phyloP scores from a whole-genome alignment of 2,888 invertebrate genomes.

The Calliopum simillimum region DNA sequence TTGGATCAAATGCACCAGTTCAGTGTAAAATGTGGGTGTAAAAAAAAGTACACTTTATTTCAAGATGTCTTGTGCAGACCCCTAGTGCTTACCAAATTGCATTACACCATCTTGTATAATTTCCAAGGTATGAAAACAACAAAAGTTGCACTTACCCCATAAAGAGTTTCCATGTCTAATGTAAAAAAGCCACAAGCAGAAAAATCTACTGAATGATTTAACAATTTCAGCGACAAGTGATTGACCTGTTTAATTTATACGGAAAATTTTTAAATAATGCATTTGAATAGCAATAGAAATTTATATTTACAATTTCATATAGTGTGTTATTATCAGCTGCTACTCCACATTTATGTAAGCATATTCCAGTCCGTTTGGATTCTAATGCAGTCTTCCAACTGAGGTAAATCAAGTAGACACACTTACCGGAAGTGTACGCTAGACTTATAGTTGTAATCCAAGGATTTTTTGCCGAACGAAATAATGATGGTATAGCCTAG shows the following conservation, averaged over 20 bases:
- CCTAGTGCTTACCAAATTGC: no score
- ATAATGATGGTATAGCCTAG: constrained; percentile 61
- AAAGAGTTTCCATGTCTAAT: constrained; percentile 67
- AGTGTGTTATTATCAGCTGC: constrained; percentile 64
- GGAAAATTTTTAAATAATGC: not conserved
- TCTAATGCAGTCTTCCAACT: constrained; percentile 67
- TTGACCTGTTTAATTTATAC: constrained; percentile 59
- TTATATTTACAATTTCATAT: constrained; percentile 62
- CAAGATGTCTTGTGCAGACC: no score
- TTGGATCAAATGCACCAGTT: no score
- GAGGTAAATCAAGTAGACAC: constrained; percentile 64
- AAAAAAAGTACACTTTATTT: no score
- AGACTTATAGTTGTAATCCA: constrained; percentile 59
- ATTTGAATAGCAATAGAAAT: not conserved
- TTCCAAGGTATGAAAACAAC: no score
- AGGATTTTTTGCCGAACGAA: constrained; percentile 64
- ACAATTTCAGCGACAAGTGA: constrained; percentile 65
- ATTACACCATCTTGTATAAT: no score
- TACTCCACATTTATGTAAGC: constrained; percentile 65
- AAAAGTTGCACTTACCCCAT: constrained; percentile 56
- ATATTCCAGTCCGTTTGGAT: constrained; percentile 65
- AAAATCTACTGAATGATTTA: constrained; percentile 66
- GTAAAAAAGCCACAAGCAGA: constrained; percentile 68
- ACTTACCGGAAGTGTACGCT: constrained; percentile 63
- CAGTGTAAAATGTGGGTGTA: no score